Base-by-base conservation (phyloP, 2,113 vertebrate species). In the Tragelaphus imberbis region DNA sequence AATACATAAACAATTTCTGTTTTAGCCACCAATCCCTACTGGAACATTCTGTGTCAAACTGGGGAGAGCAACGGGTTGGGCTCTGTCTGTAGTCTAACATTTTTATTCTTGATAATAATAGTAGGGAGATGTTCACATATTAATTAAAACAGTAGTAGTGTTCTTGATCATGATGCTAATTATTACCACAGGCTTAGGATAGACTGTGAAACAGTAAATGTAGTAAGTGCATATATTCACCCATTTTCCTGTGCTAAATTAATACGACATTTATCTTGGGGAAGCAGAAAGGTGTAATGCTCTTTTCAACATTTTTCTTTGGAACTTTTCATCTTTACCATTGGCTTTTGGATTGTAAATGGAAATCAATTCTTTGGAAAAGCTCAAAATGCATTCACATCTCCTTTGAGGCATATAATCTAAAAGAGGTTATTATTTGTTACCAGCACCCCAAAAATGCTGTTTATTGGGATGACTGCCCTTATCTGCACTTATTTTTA, bases 41-140 rank as follows among this genome's bases (percentile, higher is more conserved):
- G 4, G 44, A 90, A 91, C 63, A 65, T 65, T 94, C 33, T 6
- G 0, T 13, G 6, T 44, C 56, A 14, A 44, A 16, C 44, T 58
- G 14, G 15, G 44, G 65, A 96, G 51, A 95, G 28, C 47, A 84
- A 65, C 11, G 25, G 2, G 4, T 47, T 91, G 81, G 51, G 61
- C 68, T 94, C 21, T 12, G 8, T 88, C 33, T 96, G 33, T 82
- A 82, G 44, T 71, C 40, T 88, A 61, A 81, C 17, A 23, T 82
- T 97, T 95, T 56, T 61, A 88, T 94, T 95, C 77, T 75, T 91
- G 68, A 96, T 68, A 82, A 97, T 61, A 79, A 93, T 61, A 82
- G 47, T 86, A 92, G 17, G 49, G 51, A 92, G 65, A 91, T 77
- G 47, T 68, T 97, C 55, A 68, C 30, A 17, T 77, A 81, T 84